phyloP scores from a whole-genome alignment of 2,113 vertebrate genomes.

The Empidonax alnorum region DNA sequence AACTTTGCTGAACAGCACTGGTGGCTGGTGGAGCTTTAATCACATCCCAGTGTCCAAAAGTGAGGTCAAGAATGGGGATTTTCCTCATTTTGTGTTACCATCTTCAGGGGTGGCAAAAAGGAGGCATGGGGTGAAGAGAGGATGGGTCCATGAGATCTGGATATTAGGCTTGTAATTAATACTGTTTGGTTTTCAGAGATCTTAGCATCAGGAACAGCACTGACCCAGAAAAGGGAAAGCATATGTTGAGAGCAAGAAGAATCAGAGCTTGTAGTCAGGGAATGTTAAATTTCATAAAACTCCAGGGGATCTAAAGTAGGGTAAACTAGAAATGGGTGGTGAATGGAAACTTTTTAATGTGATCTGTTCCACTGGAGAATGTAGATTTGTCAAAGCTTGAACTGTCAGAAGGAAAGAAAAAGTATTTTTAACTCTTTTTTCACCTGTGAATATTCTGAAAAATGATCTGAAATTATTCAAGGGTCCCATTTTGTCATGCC shows the following conservation, averaged over 20 bases:
- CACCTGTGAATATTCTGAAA: neutral
- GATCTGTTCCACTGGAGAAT: neutral
- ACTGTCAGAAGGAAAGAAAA: neutral
- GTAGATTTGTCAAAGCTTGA: neutral
- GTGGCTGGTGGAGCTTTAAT: neutral
- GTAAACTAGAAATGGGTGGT: neutral
- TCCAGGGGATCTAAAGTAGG: neutral
- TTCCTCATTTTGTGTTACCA: neutral
- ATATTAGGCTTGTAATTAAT: neutral
- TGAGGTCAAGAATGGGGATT: neutral
- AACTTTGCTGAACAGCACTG: neutral
- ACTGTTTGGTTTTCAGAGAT: neutral
- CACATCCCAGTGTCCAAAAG: rapidly evolving
- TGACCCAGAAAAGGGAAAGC: neutral
- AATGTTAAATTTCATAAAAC: neutral
- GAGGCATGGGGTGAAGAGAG: rapidly evolving
- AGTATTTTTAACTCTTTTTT: neutral
- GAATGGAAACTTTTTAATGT: neutral
- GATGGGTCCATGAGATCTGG: neutral
- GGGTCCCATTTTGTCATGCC: neutral
- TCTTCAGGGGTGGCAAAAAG: neutral
- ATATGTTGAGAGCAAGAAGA: neutral
- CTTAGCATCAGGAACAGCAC: neutral
- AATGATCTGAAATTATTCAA: neutral
- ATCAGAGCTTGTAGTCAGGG: neutral